Evolutionary conservation across 2,113 vertebrate genomes (phyloP), one percentile per base, ranked within the genome.

Genomic region (Procavia capensis): DNA sequence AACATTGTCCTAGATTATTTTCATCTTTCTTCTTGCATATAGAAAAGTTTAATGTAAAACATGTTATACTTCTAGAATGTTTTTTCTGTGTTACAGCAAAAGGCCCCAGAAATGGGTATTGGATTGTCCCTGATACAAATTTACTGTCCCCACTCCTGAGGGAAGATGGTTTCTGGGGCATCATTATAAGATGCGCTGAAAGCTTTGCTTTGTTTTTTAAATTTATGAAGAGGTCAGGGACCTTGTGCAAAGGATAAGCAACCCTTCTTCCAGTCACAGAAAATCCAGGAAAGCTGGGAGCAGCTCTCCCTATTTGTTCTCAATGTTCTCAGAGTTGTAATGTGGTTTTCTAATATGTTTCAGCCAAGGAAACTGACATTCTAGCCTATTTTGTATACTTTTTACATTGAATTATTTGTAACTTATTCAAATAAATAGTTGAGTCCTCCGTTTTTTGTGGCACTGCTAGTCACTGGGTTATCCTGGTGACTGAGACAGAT

Each of bases 391-490:
- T 54, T 78, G 2, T 86, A 25, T 85, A 5, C 64, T 20, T 45
- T 43, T 75, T 61, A 54, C 9, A 43, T 47, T 63, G 50, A 70
- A 61, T 14, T 87, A 63, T 41, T 78, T 92, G 66, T 13, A 34
- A n/a, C n/a, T n/a, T n/a, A n/a, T 96, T n/a, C 50, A 96, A 64
- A 72, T 85, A 85, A 90, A 84, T 74, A 81, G 24, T 17, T 89
- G 68, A 95, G 61, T 36, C 43, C 36, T 95, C 34, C n/a, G 5
- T 61, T 94, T 81, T 59, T n/a, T 20, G 34, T 91, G 84, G 39
- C 20, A 66, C 39, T 4, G 1, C 39, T 29, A 66, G 25, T 50
- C 70, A 7, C 19, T 59, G 7, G 39, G 2, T 72, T 85, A 24
- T 85, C 39, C 84, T 47, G 70, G 29, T 92, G 88, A 95, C 17